A percentile compares a stretch with the other conserved stretches of the same genome.
phyloP scores from a whole-genome alignment of 2,797 vertebrate species.

The Cossypha caffra region DNA sequence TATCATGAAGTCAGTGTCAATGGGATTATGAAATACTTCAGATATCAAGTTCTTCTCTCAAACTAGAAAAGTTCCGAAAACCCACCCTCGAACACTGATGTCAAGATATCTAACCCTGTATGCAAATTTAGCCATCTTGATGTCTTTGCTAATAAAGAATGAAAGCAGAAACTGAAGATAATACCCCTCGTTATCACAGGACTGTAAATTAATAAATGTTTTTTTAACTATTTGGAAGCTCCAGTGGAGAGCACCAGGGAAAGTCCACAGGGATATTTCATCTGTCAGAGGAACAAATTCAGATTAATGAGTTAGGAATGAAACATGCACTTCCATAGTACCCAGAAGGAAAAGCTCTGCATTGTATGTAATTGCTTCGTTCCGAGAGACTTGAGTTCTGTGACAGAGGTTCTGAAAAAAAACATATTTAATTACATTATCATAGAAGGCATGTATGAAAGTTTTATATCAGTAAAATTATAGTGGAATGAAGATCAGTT shows the following conservation, averaged over 20 bases:
- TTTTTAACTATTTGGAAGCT: neutral
- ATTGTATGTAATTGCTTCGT: neutral
- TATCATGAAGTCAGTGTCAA: neutral
- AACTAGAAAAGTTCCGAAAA: neutral
- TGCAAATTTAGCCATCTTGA: neutral
- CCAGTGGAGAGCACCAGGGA: neutral
- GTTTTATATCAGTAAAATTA: neutral
- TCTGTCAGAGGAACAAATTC: neutral
- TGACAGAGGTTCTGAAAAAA: neutral
- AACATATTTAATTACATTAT: neutral
- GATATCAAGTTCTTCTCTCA: neutral
- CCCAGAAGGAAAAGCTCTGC: neutral
- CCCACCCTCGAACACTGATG: neutral
- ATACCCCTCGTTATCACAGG: neutral
- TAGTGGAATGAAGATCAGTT: neutral
- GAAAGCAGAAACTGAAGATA: neutral
- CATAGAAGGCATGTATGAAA: neutral
- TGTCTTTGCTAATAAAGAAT: neutral
- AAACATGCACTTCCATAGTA: neutral
- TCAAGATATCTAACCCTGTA: neutral
- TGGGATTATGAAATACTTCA: neutral
- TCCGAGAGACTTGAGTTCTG: neutral
- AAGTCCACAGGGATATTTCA: neutral
- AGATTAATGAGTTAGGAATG: neutral
- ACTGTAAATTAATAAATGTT: neutral